Evolutionary conservation across 2,797 vertebrate genomes (phyloP).

Genomic region (Phrynocephalus guinanensis): DNA sequence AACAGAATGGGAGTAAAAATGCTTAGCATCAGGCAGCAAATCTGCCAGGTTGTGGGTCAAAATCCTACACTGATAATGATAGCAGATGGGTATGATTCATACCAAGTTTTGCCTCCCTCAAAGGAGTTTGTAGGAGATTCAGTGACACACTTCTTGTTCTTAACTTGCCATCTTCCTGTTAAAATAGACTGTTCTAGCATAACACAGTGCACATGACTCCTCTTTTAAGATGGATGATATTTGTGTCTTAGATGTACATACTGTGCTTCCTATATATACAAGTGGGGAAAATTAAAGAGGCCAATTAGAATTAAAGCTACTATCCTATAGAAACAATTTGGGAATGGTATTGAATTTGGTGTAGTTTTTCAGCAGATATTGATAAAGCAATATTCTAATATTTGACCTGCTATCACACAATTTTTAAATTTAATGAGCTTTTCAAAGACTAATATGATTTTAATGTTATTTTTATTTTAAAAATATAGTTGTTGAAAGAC

Average conservation of each 20-base stretch:
- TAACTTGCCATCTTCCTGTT: not conserved
- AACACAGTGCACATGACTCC: not conserved
- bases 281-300: conserved; percentile 16
- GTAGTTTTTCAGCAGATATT: not conserved
- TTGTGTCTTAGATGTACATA: conserved; percentile 8
- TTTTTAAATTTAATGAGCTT: not conserved
- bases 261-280: not conserved
- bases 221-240: not conserved
- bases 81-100: not conserved
- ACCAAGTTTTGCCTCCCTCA: not conserved
- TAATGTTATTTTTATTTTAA: not conserved
- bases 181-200: not conserved
- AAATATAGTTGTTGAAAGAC: not conserved
- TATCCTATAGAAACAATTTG: not conserved
- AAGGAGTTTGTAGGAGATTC: not conserved
- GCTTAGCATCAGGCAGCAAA: not conserved
- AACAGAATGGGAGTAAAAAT: not conserved
- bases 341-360: not conserved
- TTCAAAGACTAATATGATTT: not conserved
- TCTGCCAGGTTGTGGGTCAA: not conserved
- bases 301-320: conserved; percentile 4
- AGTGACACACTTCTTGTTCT: conserved; percentile 8
- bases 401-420: not conserved
- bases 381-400: not conserved
- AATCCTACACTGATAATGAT: too few species aligned